Evolutionary conservation across 2,888 invertebrate species (phyloP), one percentile per base, ranked within the genome.

Genomic region (Noctuana brunneofusca): DNA sequence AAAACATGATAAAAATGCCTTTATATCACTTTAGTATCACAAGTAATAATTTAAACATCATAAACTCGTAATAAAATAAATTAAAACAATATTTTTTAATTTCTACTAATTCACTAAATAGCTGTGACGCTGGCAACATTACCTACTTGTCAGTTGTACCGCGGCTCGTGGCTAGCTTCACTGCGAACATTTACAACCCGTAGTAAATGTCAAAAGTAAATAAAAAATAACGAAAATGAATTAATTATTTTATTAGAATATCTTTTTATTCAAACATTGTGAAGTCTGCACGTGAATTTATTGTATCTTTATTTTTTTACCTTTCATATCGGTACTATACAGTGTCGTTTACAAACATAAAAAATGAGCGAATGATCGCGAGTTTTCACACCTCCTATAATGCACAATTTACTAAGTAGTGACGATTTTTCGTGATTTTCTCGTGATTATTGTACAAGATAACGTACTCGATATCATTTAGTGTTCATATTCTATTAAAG

Each of bases 151-250:
- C 65, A 65, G 50, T 52, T 59, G 58, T 50, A 41, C 43, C 32
- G 8, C 35, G 11, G n/a, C 27, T 24, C 41, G 56, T 49, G 32
- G 65, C 64, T 54, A 65, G 46, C 60, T 66, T 67, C 53, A 66
- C 50, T 58, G 22, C 46, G 66, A 63, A 67, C 57, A 53, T 67
- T 62, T 64, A 53, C 55, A 57, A 62, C 75, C 66, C 64, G 57
- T 60, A 68, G 71, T 70, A 79, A 84, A 84, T 86, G 89, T 89
- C 89, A 89, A 86, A 87, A 86, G 83, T 83, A 87, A 87, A 86
- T 86, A 86, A 76, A 80, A 83, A 81, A 83, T 80, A 79, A 69
- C 70, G 67, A 68, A 73, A 70, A 70, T 72, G 66, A 71, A 72
- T 70, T 71, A 66, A 67, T 75, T 75, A 75, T 75, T 75, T 75